Conservation (phyloP, 2,797 vertebrate genomes). For the Sebastes cheni region DNA sequence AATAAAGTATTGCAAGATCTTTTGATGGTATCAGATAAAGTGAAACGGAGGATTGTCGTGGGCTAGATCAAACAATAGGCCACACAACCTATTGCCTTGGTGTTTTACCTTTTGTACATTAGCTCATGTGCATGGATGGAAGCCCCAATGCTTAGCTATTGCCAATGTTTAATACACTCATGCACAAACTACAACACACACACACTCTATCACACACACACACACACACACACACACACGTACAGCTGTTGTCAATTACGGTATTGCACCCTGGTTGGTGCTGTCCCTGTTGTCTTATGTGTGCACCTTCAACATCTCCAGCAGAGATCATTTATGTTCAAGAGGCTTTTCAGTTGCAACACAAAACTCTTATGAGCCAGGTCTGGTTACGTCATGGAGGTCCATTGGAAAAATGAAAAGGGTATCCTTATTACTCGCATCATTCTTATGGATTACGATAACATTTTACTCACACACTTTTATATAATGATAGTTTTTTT, state of each 20-base stretch:
- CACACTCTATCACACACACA: slow-evolving; percentile 1
- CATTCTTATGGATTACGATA: not conserved
- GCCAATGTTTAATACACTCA: slow-evolving; percentile 57
- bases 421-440: not conserved
- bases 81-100: slow-evolving; percentile 49
- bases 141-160: slow-evolving; percentile 79
- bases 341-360: slow-evolving; percentile 27
- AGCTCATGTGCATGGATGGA: slow-evolving; percentile 69
- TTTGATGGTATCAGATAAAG: slow-evolving; percentile 15
- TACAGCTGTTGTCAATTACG: slow-evolving; percentile 24
- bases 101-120: slow-evolving; percentile 53
- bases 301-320: slow-evolving; percentile 53
- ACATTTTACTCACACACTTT: not conserved
- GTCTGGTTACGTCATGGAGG: slow-evolving; percentile 44
- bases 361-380: not conserved
- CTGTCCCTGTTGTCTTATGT: slow-evolving; percentile 48
- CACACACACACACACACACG: not conserved
- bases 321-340: slow-evolving; percentile 1
- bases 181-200: not conserved
- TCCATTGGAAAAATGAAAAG: not conserved
- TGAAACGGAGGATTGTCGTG: slow-evolving; percentile 61
- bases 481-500: no score
- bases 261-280: slow-evolving; percentile 43
- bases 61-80: slow-evolving; percentile 41
- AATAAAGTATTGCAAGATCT: slow-evolving; percentile 48